Base-by-base conservation (phyloP, 2,797 vertebrate species). In the Girardinus metallicus region DNA sequence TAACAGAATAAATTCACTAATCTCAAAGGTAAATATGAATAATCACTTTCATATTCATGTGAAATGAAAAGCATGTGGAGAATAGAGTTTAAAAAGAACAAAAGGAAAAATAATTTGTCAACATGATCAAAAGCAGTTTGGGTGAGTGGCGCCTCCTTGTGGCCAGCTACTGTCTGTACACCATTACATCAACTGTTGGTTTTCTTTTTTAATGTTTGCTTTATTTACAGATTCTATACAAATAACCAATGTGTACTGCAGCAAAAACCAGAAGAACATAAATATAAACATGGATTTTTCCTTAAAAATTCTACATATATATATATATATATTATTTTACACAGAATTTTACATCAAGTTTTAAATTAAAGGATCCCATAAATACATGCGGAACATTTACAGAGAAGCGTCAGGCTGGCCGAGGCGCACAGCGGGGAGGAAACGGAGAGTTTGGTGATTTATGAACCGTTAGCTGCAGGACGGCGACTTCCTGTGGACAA, bases 171-270 rank as follows among this genome's bases (percentile, higher is more conserved):
- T 44, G 68, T 5, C 5, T 44, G 39, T 44, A 71, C 68, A 43
- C 41, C 68, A 5, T n/a, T 3, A n/a, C 41, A 1, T 71, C 26
- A 44, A 43, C 12, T 6, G 43, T 12, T 68, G 34, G 11, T 15
- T 1, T 51, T 29, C 5, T 51, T 34, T 31, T 60, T 73, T 86
- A 87, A 93, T 93, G 86, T 60, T 74, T 80, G 80, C 70, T 96
- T 95, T 96, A 96, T 96, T 96, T 95, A 96, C 95, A 96, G 34
- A 21, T 88, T 44, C 90, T 93, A 78, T 92, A 88, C 90, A 91
- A 46, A 88, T 75, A 86, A 81, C 70, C 88, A 70, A 34, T 47
- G 66, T 90, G 82, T 43, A 70, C 66, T 60, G 81, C 77, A 81
- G 83, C 73, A 87, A 44, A 66, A 71, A 43, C 29, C 66, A 51